These are phyloP conservation scores for Anomalospiza imberbis DNA, from an alignment of 2,797 vertebrate genomes.

Conservation along the genomic window DNA sequence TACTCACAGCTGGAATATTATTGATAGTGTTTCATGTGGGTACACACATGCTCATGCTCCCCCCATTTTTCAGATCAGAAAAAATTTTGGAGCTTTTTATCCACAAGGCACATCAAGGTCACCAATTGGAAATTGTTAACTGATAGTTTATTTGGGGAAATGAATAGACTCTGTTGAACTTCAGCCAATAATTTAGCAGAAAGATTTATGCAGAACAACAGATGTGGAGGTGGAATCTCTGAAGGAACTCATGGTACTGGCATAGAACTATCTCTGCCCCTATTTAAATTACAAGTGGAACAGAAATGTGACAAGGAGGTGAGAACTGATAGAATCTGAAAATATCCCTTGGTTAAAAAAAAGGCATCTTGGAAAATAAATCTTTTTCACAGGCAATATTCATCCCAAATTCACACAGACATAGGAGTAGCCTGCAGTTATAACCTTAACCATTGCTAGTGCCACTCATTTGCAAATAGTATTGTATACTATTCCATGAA, in stretches of 20 bases:
- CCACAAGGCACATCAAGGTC: constrained; percentile 16
- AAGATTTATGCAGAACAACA: constrained; percentile 60
- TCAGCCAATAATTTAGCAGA: constrained; percentile 57
- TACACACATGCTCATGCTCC: neutral
- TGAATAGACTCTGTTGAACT: constrained; percentile 59
- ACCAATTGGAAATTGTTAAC: constrained; percentile 50
- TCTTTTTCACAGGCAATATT: neutral
- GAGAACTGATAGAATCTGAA: constrained; percentile 35
- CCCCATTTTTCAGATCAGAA: neutral
- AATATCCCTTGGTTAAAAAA: constrained; percentile 28
- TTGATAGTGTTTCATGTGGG: neutral
- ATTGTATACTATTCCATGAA: neutral
- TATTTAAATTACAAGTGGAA: constrained; percentile 47
- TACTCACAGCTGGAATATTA: constrained; percentile 1
- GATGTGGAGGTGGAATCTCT: constrained; percentile 59
- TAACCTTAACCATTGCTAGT: neutral
- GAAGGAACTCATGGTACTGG: constrained; percentile 18
- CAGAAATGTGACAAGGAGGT: constrained; percentile 5
- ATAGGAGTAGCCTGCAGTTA: neutral
- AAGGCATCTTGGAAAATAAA: neutral
- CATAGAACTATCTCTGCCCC: constrained; percentile 30
- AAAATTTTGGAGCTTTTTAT: constrained; percentile 36
- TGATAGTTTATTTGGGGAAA: constrained; percentile 69
- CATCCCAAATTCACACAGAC: neutral
- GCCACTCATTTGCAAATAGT: neutral